Evolutionary conservation across 1,140 invertebrate genomes (phyloP).

Genomic region (Planococcus citri): DNA sequence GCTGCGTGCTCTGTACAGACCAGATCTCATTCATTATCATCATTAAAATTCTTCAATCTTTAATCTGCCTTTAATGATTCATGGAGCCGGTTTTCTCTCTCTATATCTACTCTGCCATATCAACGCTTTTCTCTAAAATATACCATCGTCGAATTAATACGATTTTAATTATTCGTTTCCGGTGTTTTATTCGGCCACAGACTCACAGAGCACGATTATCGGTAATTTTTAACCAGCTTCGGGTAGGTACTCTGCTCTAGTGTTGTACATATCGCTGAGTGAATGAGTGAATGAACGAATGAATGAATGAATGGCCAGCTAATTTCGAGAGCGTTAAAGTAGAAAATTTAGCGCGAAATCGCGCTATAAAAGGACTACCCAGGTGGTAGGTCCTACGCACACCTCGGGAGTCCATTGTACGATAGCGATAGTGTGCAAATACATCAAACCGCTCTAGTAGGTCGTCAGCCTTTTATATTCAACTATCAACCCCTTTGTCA

Average conservation of each 20-base stretch:
- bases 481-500: conserved; percentile 1
- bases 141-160: not conserved
- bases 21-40: not conserved
- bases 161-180: conserved; percentile 7
- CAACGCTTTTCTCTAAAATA: not conserved
- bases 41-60: not conserved
- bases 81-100: too few relatives aligned
- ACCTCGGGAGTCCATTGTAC: not conserved
- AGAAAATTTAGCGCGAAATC: not conserved
- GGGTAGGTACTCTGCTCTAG: too few relatives aligned
- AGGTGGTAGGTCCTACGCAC: not conserved
- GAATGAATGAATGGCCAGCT: not conserved
- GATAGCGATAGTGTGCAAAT: not conserved
- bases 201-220: too few relatives aligned
- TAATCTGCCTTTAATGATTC: not conserved
- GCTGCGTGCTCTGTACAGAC: not conserved
- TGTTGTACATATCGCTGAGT: not conserved
- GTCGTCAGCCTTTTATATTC: not conserved
- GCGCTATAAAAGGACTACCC: not conserved
- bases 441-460: not conserved
- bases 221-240: not conserved
- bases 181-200: not conserved
- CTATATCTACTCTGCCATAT: too few relatives aligned
- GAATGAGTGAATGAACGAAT: too few relatives aligned
- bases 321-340: conserved; percentile 7